Percentiles rank a stretch among this genome's conserved stretches.
Conservation (phyloP, 2,113 vertebrate genomes). For the Cairina moschata region DNA sequence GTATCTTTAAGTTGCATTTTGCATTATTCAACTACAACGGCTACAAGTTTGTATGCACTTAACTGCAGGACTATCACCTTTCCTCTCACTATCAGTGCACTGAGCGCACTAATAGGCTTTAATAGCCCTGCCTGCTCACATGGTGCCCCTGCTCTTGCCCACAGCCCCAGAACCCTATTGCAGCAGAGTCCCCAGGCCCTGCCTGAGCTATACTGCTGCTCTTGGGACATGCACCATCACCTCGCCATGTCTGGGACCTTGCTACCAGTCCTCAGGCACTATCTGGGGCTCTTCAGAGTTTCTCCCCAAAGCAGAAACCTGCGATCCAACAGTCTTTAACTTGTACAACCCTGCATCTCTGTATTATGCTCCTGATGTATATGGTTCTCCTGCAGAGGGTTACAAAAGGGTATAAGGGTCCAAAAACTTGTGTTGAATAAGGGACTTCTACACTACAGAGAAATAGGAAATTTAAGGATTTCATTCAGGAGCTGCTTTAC, state of each 20-base stretch:
- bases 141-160: not conserved
- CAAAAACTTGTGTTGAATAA: not conserved
- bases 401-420: not conserved
- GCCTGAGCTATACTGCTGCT: not conserved
- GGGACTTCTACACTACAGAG: not conserved
- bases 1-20: not conserved
- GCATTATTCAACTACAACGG: not conserved
- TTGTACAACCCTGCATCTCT: not conserved
- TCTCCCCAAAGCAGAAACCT: not conserved
- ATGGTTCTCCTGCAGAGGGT: not conserved
- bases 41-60: not conserved
- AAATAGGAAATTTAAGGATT: not conserved
- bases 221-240: not conserved
- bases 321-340: not conserved
- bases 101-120: not conserved
- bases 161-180: fast-evolving
- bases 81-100: not conserved
- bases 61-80: not conserved
- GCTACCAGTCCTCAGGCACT: no score
- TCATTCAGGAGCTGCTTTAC: not conserved
- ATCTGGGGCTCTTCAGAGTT: not conserved
- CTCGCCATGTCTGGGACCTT: not conserved
- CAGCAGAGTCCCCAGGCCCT: not conserved
- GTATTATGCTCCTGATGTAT: not conserved
- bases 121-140: not conserved